Conservation (phyloP, 1,140 invertebrate genomes). For the Vanessa atalanta region DNA sequence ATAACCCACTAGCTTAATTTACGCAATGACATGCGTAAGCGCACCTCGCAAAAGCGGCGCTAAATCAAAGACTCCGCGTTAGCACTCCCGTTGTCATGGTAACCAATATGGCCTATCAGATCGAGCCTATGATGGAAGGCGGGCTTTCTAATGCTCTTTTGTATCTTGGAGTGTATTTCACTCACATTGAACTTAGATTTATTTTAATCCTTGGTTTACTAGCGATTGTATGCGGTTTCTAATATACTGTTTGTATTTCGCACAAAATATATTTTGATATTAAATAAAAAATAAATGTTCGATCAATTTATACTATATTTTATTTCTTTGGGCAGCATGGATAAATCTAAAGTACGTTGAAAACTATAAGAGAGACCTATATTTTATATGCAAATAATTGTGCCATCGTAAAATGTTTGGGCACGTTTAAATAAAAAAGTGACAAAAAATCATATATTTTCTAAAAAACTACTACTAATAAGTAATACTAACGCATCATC, state of each 20-base stretch:
- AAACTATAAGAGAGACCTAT: too few species aligned
- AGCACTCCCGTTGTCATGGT: constrained; percentile 27
- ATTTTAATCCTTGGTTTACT: constrained; percentile 13
- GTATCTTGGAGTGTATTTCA: constrained; percentile 11
- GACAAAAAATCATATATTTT: too few species aligned
- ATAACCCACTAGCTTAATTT: not conserved
- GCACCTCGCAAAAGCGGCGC: constrained; percentile 20
- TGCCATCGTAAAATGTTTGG: too few species aligned
- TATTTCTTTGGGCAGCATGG: too few species aligned
- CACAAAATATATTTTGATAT: not conserved
- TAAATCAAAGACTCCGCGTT: constrained; percentile 28
- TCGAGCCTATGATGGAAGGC: constrained; percentile 29
- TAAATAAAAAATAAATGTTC: too few species aligned
- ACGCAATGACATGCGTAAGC: constrained; percentile 4
- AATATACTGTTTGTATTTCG: not conserved
- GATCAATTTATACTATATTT: too few species aligned
- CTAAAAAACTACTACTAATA: too few species aligned
- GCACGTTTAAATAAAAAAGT: too few species aligned
- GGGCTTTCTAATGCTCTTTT: constrained; percentile 20
- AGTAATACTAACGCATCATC: too few species aligned
- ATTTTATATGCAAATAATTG: too few species aligned
- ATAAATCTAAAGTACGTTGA: too few species aligned
- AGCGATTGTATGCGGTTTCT: not conserved
- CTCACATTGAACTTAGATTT: constrained; percentile 11
- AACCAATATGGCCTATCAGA: constrained; percentile 33